phyloP scores from a whole-genome alignment of 2,888 invertebrate genomes.

The Sipha maydis region DNA sequence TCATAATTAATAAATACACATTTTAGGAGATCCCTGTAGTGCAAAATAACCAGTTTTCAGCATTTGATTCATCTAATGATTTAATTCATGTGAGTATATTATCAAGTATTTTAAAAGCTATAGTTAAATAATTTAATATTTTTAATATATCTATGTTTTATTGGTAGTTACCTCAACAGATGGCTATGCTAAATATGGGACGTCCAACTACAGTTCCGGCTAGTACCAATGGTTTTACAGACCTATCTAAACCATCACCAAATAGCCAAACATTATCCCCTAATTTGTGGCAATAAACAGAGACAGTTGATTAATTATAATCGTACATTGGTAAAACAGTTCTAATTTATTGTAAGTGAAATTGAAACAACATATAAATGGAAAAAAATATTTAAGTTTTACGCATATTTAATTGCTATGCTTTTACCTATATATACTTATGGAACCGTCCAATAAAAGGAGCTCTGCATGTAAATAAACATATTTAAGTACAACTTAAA shows the following conservation, averaged over 20 bases:
- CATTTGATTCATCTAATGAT: constrained; percentile 34
- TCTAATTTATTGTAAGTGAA: constrained; percentile 33
- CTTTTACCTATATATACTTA: constrained; percentile 46
- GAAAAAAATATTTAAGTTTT: neutral
- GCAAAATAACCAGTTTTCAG: constrained; percentile 54
- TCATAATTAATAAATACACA: constrained; percentile 29
- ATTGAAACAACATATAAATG: neutral
- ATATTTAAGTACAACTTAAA: neutral
- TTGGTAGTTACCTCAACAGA: constrained; percentile 57
- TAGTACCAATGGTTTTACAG: constrained; percentile 47
- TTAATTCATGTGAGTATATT: constrained; percentile 43
- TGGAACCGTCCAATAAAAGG: constrained; percentile 42
- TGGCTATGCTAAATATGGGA: constrained; percentile 45
- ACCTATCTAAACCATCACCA: constrained; percentile 28
- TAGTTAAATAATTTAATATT: neutral
- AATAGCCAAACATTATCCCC: constrained; percentile 43
- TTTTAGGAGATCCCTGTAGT: constrained; percentile 51
- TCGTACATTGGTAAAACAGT: neutral
- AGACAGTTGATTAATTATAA: neutral
- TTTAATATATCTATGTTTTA: neutral
- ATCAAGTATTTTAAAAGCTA: neutral
- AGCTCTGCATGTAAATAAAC: constrained; percentile 19
- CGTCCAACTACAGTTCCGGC: constrained; percentile 34
- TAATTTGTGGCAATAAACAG: constrained; percentile 52
- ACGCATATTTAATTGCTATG: constrained; percentile 11